Conservation (phyloP, 1,140 invertebrate genomes). For the Metopolophium dirhodum region DNA sequence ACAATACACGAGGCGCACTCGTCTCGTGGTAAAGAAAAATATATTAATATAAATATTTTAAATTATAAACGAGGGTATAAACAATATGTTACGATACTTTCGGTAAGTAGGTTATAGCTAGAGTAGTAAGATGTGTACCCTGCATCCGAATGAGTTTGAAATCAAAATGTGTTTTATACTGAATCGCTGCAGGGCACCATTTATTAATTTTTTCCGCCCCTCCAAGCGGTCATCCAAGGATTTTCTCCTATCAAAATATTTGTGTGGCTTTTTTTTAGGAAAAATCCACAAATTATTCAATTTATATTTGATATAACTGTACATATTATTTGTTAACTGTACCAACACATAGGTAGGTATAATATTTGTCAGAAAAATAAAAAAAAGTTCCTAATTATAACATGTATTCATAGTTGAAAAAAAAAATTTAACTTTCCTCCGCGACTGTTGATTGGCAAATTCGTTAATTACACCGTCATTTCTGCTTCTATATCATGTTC, state of each 20-base stretch:
- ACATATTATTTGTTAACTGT: not conserved
- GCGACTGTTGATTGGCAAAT: not conserved
- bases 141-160: not conserved
- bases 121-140: not conserved
- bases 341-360: too few relatives aligned
- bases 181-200: not conserved
- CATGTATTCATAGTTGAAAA: not conserved
- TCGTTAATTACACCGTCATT: not conserved
- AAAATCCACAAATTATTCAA: not conserved
- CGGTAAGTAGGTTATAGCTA: not conserved
- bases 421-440: not conserved
- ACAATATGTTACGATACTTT: not conserved
- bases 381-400: not conserved
- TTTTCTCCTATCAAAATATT: too few relatives aligned
- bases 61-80: not conserved
- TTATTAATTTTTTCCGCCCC: not conserved
- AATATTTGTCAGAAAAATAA: not conserved
- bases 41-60: too few relatives aligned
- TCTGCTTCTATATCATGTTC: not conserved
- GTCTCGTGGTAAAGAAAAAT: not conserved
- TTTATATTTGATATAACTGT: not conserved
- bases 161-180: not conserved
- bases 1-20: not conserved
- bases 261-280: not conserved
- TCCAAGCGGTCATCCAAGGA: too few relatives aligned